phyloP scores from a whole-genome alignment of 2,113 vertebrate genomes.

The Hydrochoerus hydrochaeris region DNA sequence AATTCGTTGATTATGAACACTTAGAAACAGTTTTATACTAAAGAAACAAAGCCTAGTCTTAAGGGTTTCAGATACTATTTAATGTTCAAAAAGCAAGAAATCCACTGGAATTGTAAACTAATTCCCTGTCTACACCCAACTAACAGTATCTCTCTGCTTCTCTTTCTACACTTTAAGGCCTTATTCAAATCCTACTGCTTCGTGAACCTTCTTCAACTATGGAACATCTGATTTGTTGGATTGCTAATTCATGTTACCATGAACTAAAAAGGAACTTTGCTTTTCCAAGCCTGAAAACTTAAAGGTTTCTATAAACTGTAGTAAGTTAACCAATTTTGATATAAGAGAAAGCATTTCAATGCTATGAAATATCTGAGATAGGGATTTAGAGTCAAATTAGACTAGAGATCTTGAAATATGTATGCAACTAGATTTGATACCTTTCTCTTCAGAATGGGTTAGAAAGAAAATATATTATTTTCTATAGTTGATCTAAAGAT shows the following conservation, averaged over 20 bases:
- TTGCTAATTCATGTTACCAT: not conserved
- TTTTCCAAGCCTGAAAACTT: not conserved
- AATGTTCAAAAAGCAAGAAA: slow-evolving; percentile 54
- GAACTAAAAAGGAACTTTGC: not conserved
- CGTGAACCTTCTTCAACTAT: not conserved
- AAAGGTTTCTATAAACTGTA: not conserved
- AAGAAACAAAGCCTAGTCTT: not conserved
- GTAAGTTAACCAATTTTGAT: slow-evolving; percentile 13
- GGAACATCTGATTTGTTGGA: slow-evolving; percentile 34
- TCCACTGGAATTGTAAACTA: not conserved
- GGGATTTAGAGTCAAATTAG: not conserved
- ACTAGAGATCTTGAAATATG: not conserved
- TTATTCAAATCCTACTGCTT: not conserved
- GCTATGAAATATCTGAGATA: not conserved
- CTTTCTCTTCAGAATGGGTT: not conserved
- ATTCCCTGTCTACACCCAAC: not conserved
- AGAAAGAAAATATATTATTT: not conserved
- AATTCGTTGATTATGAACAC: not conserved
- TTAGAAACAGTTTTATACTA: not conserved
- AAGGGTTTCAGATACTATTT: slow-evolving; percentile 20
- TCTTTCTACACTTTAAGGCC: not conserved
- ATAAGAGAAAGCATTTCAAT: not conserved
- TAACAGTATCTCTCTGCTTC: not conserved
- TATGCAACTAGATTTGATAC: not conserved
- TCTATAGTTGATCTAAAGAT: not conserved